Evolutionary conservation across 2,113 vertebrate species (phyloP).

Genomic region (Pelecanoides urinatrix): DNA sequence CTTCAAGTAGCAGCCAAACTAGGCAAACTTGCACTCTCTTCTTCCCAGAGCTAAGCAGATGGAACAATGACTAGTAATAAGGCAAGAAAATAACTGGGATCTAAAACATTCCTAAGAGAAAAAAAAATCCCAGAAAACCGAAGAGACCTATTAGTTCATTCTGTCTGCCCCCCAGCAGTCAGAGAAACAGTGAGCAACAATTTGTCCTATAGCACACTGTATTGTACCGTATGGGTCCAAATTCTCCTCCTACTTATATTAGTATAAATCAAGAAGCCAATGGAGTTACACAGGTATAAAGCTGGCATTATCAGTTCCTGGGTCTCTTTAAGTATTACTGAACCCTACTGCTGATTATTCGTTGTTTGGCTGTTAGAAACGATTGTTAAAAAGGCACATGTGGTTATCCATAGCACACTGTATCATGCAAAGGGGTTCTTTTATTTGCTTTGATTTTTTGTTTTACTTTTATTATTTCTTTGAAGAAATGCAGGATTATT

Average conservation of each 20-base stretch:
- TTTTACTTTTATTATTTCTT: slow-evolving; percentile 73
- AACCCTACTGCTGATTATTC: slow-evolving; percentile 41
- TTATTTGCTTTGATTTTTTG: slow-evolving; percentile 60
- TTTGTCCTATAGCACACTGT: background rate
- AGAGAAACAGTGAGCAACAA: background rate
- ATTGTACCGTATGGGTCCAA: background rate
- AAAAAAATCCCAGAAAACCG: background rate
- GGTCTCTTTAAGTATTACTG: slow-evolving; percentile 32
- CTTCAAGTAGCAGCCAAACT: background rate
- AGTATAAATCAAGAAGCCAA: background rate
- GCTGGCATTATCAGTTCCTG: background rate
- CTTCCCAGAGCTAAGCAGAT: background rate
- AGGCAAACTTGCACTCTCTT: background rate
- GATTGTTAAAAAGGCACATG: slow-evolving; percentile 57
- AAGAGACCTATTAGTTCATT: background rate
- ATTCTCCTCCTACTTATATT: background rate
- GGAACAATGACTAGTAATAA: background rate
- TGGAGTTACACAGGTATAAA: background rate
- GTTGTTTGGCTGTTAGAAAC: slow-evolving; percentile 56
- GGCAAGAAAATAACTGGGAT: background rate
- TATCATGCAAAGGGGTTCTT: slow-evolving; percentile 66
- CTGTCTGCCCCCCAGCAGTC: background rate
- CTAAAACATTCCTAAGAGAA: background rate
- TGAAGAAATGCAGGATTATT: slow-evolving; percentile 74
- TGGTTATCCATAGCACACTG: slow-evolving; percentile 53